phyloP scores from a whole-genome alignment of 2,888 invertebrate species.

The Phalera bucephala region DNA sequence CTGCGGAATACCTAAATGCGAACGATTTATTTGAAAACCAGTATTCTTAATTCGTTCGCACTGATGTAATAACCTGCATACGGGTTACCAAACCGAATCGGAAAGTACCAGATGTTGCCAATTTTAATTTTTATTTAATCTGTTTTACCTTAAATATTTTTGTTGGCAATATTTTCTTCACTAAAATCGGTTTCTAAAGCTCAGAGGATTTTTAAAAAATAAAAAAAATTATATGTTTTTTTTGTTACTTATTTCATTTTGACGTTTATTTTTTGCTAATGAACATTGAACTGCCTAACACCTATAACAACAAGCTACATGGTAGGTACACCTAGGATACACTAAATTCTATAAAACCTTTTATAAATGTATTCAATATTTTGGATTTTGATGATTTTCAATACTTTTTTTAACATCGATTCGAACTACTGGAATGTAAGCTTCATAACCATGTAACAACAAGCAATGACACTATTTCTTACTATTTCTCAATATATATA shows the following conservation, averaged over 20 bases:
- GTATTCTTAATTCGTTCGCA: no score
- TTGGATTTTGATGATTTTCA: constrained; percentile 43
- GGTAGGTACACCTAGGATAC: constrained; percentile 46
- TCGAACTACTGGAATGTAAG: constrained; percentile 53
- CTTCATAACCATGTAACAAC: constrained; percentile 65
- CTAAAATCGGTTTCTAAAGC: constrained; percentile 70
- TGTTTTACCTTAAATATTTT: no score
- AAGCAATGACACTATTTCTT: constrained; percentile 47
- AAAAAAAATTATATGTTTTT: constrained; percentile 28
- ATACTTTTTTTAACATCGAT: constrained; percentile 58
- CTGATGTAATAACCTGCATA: no score
- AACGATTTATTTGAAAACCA: no score
- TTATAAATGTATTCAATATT: constrained; percentile 78
- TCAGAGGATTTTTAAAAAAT: constrained; percentile 40
- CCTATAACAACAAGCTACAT: constrained; percentile 64
- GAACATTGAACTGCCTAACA: constrained; percentile 62
- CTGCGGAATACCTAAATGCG: no score
- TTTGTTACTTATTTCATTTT: constrained; percentile 43
- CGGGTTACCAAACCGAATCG: no score
- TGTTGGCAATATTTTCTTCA: constrained; percentile 13
- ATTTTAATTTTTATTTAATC: no score
- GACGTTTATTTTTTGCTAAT: no score
- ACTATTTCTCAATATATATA: not conserved
- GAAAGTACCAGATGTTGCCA: no score
- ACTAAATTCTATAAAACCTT: constrained; percentile 61